phyloP scores from a whole-genome alignment of 2,797 vertebrate species.

The Rhinichthys osculus region DNA sequence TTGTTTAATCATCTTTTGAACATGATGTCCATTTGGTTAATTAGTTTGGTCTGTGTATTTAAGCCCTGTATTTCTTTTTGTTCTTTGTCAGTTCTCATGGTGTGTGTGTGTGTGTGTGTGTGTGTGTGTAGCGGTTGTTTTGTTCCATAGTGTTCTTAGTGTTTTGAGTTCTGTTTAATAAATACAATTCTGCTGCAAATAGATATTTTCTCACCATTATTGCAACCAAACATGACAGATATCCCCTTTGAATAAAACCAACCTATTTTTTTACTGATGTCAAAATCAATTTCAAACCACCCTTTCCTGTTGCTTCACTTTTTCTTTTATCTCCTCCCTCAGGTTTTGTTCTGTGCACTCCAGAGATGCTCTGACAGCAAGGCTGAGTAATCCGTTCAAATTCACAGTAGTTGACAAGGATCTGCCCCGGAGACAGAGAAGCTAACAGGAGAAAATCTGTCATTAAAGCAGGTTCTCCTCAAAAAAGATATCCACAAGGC shows the following conservation, averaged over 20 bases:
- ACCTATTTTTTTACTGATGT: background rate
- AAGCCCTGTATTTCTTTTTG: background rate
- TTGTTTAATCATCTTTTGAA: background rate
- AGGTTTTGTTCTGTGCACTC: background rate
- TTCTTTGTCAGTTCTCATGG: background rate
- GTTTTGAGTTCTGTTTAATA: background rate
- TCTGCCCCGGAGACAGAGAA: constrained; percentile 1
- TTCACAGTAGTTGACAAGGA: constrained; percentile 7
- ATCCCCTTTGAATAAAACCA: constrained; percentile 7
- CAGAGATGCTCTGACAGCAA: constrained; percentile 15
- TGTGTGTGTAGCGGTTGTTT: background rate
- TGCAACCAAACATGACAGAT: background rate
- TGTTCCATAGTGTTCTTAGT: background rate
- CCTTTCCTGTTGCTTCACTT: background rate
- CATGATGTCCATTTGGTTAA: background rate
- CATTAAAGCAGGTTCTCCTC: constrained; percentile 39
- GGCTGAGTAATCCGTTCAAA: constrained; percentile 24
- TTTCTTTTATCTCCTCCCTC: constrained; percentile 28
- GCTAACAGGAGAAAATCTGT: constrained; percentile 39
- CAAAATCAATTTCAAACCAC: constrained; percentile 7
- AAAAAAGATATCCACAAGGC: constrained; percentile 39
- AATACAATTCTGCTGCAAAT: background rate
- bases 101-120: background rate
- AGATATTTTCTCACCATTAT: background rate
- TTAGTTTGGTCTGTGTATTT: background rate